Evolutionary conservation across 2,797 vertebrate species (phyloP).

Genomic region (Poecilia wingei): DNA sequence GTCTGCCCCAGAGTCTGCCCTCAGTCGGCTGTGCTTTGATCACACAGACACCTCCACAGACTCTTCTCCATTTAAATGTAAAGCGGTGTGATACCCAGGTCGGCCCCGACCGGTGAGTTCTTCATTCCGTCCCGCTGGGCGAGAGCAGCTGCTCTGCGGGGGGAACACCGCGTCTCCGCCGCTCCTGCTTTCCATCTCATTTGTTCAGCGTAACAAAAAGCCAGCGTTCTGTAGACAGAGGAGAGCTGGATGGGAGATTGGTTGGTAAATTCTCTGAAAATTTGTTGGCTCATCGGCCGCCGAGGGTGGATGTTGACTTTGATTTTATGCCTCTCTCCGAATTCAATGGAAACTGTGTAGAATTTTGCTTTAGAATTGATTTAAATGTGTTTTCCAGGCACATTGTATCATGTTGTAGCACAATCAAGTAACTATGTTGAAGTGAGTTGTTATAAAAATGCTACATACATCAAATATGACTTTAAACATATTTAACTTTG

Average conservation of each 20-base stretch:
- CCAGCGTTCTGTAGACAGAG: conserved; percentile 10
- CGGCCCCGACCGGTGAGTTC: conserved; percentile 24
- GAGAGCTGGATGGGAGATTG: conserved; percentile 1
- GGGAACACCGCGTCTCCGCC: conserved; percentile 14
- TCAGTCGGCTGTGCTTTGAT: conserved; percentile 1
- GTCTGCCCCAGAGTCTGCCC: conserved; percentile 15
- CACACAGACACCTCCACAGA: conserved; percentile 10
- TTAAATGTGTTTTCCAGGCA: too few relatives aligned
- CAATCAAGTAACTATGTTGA: too few relatives aligned
- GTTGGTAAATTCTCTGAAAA: conserved; percentile 13
- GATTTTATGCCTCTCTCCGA: not conserved
- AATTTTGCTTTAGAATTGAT: not conserved
- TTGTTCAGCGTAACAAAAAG: conserved; percentile 26
- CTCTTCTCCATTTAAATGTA: conserved; percentile 15
- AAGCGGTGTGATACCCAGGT: conserved; percentile 9
- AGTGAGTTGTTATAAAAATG: too few relatives aligned
- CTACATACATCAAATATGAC: too few relatives aligned
- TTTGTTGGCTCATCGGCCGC: conserved; percentile 4
- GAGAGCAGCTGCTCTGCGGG: conserved; percentile 14
- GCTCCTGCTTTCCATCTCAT: conserved; percentile 33
- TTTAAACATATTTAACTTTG: too few relatives aligned
- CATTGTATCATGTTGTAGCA: too few relatives aligned
- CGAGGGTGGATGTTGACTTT: not conserved
- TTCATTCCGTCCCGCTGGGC: conserved; percentile 21
- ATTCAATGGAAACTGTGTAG: not conserved